A percentile compares a stretch with the other conserved stretches of the same genome.
Conservation (phyloP, 2,113 vertebrate genomes). For the Carlito syrichta region DNA sequence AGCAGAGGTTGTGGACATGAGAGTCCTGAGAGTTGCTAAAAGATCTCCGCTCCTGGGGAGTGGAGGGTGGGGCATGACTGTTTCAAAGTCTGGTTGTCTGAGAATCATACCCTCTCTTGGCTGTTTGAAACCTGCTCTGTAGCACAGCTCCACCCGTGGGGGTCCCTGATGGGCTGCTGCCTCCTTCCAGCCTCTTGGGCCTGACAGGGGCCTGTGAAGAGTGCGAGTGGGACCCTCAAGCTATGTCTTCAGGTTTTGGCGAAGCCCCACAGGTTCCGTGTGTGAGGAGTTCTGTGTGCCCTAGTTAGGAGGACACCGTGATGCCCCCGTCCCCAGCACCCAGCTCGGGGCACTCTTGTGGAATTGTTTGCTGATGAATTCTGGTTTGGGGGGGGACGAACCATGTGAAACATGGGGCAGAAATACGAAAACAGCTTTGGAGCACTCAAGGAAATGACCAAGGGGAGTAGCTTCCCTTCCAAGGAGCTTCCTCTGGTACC, state of each 20-base stretch:
- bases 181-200: not conserved
- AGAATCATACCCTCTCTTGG: not conserved
- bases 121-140: not conserved
- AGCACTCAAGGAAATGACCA: not conserved
- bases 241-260: not conserved
- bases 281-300: not conserved
- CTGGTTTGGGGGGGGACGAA: not conserved
- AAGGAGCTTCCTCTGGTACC: not conserved
- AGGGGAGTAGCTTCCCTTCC: not conserved
- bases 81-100: not conserved
- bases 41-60: not conserved
- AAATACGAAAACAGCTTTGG: not conserved
- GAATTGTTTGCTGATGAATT: not conserved
- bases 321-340: not conserved
- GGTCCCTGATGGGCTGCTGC: not conserved
- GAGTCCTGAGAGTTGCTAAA: not conserved
- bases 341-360: not conserved
- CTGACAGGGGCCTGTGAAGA: not conserved
- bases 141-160: not conserved
- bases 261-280: not conserved
- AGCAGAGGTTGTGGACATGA: not conserved
- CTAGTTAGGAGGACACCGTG: not conserved
- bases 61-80: fast-evolving
- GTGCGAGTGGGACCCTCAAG: not conserved
- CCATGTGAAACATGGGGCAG: not conserved